Percentiles rank a stretch among this genome's conserved stretches.
Conservation (phyloP, 2,113 vertebrate genomes). For the Hypanus sabinus region DNA sequence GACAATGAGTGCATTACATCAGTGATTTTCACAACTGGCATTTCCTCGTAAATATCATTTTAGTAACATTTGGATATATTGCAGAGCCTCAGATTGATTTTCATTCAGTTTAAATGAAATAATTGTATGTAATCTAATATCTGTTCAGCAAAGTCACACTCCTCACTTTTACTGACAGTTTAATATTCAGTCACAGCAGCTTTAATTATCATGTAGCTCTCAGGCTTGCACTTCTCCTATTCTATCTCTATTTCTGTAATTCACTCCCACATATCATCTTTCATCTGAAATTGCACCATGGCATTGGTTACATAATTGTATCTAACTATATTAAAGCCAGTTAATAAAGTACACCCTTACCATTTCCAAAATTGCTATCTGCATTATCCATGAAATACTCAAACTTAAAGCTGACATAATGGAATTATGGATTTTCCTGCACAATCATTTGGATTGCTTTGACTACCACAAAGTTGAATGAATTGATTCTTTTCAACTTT, state of each 20-base stretch:
- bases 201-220: not conserved
- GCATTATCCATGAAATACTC: not conserved
- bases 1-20: not conserved
- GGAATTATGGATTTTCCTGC: not conserved
- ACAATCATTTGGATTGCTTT: not conserved
- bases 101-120: slow-evolving; percentile 28
- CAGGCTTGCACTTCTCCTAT: not conserved
- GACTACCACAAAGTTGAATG: not conserved
- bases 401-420: not conserved
- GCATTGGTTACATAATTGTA: slow-evolving; percentile 1
- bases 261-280: not conserved
- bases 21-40: not conserved
- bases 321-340: not conserved
- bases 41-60: slow-evolving; percentile 5
- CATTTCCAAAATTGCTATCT: not conserved
- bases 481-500: not conserved
- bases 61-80: not conserved
- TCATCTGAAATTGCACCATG: not conserved
- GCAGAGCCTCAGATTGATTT: not conserved
- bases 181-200: not conserved
- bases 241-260: not conserved
- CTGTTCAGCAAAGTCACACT: not conserved
- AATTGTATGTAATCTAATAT: slow-evolving; percentile 22
- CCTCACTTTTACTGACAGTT: slow-evolving; percentile 18
- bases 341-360: not conserved